phyloP scores from a whole-genome alignment of 2,888 invertebrate species.

The Caenorhabditis sp. region DNA sequence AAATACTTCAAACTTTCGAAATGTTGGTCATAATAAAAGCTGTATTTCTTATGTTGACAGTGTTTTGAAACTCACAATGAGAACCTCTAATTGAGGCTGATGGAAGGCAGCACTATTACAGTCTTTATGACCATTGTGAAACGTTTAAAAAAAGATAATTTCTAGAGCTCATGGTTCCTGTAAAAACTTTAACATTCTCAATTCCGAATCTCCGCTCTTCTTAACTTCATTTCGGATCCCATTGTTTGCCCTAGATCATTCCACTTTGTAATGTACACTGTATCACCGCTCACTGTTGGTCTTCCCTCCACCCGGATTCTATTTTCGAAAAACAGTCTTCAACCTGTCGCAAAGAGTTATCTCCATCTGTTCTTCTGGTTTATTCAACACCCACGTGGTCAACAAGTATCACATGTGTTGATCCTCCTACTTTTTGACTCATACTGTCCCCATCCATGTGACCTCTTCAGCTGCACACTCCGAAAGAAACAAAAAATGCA shows the following conservation, averaged over 20 bases:
- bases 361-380: constrained; percentile 19
- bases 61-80: no score
- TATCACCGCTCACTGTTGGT: constrained; percentile 8
- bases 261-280: not conserved
- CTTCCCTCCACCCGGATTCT: constrained; percentile 14
- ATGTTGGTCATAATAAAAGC: no score
- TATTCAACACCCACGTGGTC: constrained; percentile 49
- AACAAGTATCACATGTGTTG: constrained; percentile 58
- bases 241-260: not conserved
- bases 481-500: constrained; percentile 11
- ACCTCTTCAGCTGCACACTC: constrained; percentile 13
- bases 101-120: no score
- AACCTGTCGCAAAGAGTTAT: constrained; percentile 34
- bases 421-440: constrained; percentile 30
- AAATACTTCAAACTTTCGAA: no score
- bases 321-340: constrained; percentile 30
- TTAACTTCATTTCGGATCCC: no score
- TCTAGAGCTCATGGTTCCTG: no score
- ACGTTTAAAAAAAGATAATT: no score
- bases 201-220: no score
- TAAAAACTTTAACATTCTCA: no score
- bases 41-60: no score
- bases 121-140: no score
- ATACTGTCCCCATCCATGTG: constrained; percentile 42
- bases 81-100: no score